Evolutionary conservation across 1,140 invertebrate genomes (phyloP).

Genomic region (Euwallacea fornicatus): DNA sequence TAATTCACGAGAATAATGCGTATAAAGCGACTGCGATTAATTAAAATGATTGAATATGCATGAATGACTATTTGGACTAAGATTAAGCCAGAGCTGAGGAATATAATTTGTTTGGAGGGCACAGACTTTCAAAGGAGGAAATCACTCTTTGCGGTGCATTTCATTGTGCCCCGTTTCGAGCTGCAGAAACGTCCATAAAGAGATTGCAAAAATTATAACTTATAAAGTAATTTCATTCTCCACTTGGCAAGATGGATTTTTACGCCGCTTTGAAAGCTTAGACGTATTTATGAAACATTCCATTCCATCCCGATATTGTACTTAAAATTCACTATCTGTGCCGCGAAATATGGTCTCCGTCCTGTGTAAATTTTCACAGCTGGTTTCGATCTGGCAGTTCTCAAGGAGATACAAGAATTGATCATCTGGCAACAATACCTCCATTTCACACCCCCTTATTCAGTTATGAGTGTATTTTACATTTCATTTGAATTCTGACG

Average conservation of each 20-base stretch:
- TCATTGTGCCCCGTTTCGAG: too few relatives aligned
- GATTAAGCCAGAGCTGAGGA: too few relatives aligned
- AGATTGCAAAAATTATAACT: too few relatives aligned
- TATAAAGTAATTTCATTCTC: too few relatives aligned
- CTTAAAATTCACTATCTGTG: constrained; percentile 12
- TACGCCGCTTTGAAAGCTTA: background rate
- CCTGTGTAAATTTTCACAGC: constrained; percentile 22
- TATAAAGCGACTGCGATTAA: constrained; percentile 9
- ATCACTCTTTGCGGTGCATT: too few relatives aligned
- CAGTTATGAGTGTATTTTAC: constrained; percentile 30
- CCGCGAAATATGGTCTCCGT: constrained; percentile 9
- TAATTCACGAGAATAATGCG: constrained; percentile 21
- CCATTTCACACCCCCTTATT: constrained; percentile 23
- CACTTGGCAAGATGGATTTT: too few relatives aligned
- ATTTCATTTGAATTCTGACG: constrained; percentile 25
- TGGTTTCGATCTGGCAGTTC: constrained; percentile 13
- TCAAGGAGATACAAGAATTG: constrained; percentile 24
- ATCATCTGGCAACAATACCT: constrained; percentile 27
- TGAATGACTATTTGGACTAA: background rate
- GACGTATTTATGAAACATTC: background rate
- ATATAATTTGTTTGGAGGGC: too few relatives aligned
- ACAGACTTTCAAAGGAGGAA: too few relatives aligned
- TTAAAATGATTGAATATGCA: constrained; percentile 13
- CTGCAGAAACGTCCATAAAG: too few relatives aligned
- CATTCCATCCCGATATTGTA: constrained; percentile 1